Percentiles rank a stretch among this genome's conserved stretches.
Evolutionary conservation across 2,113 vertebrate genomes (phyloP).

Genomic region (Melanotaenia duboulayi): DNA sequence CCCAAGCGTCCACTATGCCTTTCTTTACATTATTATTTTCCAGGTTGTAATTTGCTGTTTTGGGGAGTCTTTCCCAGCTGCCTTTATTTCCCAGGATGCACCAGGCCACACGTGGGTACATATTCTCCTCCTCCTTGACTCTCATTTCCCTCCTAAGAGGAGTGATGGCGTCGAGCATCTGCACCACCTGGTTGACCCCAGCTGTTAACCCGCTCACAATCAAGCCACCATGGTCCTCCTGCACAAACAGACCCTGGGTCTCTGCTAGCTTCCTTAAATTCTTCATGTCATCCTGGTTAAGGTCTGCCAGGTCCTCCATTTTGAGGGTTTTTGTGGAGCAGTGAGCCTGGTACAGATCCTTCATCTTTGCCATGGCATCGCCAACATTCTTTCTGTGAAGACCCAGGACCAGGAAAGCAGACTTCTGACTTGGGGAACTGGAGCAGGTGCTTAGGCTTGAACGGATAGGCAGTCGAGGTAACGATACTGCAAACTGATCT

Average conservation of each 20-base stretch:
- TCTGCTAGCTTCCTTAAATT: slow-evolving; percentile 27
- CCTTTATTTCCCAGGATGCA: slow-evolving; percentile 58
- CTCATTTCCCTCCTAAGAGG: slow-evolving; percentile 31
- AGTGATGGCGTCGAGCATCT: neutral
- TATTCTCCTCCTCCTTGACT: slow-evolving; percentile 43
- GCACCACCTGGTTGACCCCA: slow-evolving; percentile 50
- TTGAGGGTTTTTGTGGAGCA: slow-evolving; percentile 44
- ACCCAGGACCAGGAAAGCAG: slow-evolving; percentile 64
- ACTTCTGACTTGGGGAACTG: neutral
- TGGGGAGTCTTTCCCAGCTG: slow-evolving; percentile 70
- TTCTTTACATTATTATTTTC: slow-evolving; percentile 35
- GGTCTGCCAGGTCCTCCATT: slow-evolving; percentile 36
- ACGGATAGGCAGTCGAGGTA: neutral
- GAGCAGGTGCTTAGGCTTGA: neutral
- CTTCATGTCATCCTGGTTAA: slow-evolving; percentile 28
- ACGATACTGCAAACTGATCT: neutral
- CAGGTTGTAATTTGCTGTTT: slow-evolving; percentile 60
- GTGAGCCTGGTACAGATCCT: slow-evolving; percentile 42
- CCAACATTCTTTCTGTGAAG: slow-evolving; percentile 17
- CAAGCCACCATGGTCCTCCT: neutral
- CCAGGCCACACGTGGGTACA: slow-evolving; percentile 66
- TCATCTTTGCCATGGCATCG: slow-evolving; percentile 44
- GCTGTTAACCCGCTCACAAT: slow-evolving; percentile 61
- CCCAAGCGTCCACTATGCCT: slow-evolving; percentile 54
- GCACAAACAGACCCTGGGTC: slow-evolving; percentile 42